Percentiles rank a stretch among this genome's conserved stretches.
phyloP scores from a whole-genome alignment of 2,888 invertebrate species.

The Nineta flava region DNA sequence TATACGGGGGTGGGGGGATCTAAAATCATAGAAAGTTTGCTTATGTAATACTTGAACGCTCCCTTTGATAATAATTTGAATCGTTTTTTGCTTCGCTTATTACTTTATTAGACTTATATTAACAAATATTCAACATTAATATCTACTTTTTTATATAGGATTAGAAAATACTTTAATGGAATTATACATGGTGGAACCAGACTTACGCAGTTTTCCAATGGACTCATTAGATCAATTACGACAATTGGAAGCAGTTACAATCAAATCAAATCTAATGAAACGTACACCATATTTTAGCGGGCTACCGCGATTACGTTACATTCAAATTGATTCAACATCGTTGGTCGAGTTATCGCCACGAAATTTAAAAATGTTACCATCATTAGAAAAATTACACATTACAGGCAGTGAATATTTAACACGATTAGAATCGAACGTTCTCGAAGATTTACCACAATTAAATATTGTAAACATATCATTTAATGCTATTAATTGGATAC shows the following conservation, averaged over 20 bases:
- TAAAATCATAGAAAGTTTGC: too few relatives aligned
- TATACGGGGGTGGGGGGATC: too few relatives aligned
- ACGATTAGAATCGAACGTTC: conserved; percentile 53
- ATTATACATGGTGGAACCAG: conserved; percentile 71
- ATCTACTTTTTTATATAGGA: conserved; percentile 23
- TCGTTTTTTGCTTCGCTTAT: background rate
- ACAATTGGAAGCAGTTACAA: conserved; percentile 66
- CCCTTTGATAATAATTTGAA: too few relatives aligned
- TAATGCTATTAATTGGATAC: conserved; percentile 61
- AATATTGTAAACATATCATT: conserved; percentile 56
- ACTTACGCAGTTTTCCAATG: conserved; percentile 58
- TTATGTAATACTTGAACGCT: too few relatives aligned
- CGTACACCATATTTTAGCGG: conserved; percentile 58
- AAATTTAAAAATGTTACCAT: conserved; percentile 53
- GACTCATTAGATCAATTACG: conserved; percentile 60
- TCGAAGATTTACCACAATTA: conserved; percentile 50
- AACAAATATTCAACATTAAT: background rate
- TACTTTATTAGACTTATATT: background rate
- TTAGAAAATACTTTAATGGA: conserved; percentile 64
- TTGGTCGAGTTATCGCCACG: conserved; percentile 48
- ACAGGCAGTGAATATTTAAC: conserved; percentile 50
- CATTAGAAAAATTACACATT: conserved; percentile 57
- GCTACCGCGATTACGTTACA: conserved; percentile 52
- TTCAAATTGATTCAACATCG: conserved; percentile 54
- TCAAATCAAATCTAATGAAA: conserved; percentile 61